A percentile compares a stretch with the other conserved stretches of the same genome.
Conservation (phyloP, 2,888 invertebrate species). For the Malthinus flaveolus region DNA sequence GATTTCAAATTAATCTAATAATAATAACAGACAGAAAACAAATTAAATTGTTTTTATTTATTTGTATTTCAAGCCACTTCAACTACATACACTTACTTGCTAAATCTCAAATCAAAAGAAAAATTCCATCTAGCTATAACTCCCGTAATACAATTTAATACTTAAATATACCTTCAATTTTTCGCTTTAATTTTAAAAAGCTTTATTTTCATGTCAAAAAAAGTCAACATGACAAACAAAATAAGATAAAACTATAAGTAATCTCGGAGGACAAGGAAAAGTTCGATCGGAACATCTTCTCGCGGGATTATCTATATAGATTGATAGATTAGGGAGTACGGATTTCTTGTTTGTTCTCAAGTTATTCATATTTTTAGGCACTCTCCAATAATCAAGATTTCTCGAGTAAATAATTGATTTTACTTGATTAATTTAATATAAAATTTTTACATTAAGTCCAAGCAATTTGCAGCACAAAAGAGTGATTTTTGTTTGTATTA, state of each 20-base stretch:
- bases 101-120: no score
- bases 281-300: constrained; percentile 35
- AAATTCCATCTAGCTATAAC: no score
- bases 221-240: constrained; percentile 15
- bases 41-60: no score
- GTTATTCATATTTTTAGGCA: constrained; percentile 21
- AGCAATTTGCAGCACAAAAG: no score
- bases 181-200: neutral
- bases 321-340: constrained; percentile 38
- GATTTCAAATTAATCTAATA: no score
- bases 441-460: no score
- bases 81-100: no score
- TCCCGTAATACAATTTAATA: no score
- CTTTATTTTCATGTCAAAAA: neutral
- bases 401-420: neutral
- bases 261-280: constrained; percentile 24
- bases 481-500: no score
- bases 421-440: neutral
- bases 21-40: no score
- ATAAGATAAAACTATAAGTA: constrained; percentile 22
- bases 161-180: no score
- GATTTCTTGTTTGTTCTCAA: constrained; percentile 30
- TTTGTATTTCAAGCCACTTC: no score
- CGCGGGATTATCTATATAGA: constrained; percentile 36
- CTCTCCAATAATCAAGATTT: constrained; percentile 10